Percentiles rank a stretch among this genome's conserved stretches.
These are phyloP conservation scores for Irena cyanogastra DNA, from an alignment of 2,113 vertebrate species.

Conservation along the genomic window DNA sequence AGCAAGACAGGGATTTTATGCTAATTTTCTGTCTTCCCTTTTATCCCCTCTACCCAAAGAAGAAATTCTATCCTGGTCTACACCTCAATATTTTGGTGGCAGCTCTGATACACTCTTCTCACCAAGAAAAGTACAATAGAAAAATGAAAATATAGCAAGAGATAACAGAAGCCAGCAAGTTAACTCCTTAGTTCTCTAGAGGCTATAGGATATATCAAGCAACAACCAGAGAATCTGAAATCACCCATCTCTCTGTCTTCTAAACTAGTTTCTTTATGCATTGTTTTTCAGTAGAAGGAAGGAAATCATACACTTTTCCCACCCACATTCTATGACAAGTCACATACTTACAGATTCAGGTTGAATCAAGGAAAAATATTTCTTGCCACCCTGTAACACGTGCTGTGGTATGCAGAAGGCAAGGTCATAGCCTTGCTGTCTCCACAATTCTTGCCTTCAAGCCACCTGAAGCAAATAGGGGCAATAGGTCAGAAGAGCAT, in stretches of 20 bases:
- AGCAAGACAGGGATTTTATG: background rate
- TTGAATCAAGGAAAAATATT: background rate
- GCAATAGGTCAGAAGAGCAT: background rate
- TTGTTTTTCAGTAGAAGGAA: background rate
- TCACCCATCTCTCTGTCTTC: background rate
- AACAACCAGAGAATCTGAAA: background rate
- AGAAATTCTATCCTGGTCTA: background rate
- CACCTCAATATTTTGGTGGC: background rate
- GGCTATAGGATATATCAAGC: background rate
- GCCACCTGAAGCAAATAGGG: background rate
- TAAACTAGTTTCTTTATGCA: background rate
- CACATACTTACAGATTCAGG: background rate
- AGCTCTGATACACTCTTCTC: background rate
- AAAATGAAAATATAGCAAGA: background rate
- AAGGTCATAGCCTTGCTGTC: background rate
- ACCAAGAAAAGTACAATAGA: background rate
- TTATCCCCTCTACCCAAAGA: background rate
- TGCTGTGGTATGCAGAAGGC: background rate
- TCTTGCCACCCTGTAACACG: background rate
- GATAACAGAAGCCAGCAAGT: background rate
- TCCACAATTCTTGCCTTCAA: background rate
- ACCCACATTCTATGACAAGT: rapidly evolving
- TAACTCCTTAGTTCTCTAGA: background rate
- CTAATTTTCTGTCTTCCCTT: background rate
- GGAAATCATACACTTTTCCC: background rate